A percentile compares a stretch with the other conserved stretches of the same genome.
Evolutionary conservation across 2,888 invertebrate genomes (phyloP).

Genomic region (Drosophila paranaensis): DNA sequence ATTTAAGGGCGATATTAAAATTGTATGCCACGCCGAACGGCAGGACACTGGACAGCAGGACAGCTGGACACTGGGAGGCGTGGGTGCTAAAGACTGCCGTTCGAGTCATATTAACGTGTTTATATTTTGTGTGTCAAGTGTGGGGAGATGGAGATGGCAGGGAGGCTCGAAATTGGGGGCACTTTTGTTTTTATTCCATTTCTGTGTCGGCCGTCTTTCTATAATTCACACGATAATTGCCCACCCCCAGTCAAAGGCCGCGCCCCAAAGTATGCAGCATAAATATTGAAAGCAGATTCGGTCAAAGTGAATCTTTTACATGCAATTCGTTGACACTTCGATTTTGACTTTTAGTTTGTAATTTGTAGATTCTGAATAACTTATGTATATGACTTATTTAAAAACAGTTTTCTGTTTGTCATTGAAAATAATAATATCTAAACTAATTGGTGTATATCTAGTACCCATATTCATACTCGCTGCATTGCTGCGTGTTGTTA

Average conservation of each 20-base stretch:
- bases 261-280: slow-evolving; percentile 17
- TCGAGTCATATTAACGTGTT: slow-evolving; percentile 58
- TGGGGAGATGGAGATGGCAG: neutral
- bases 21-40: slow-evolving; percentile 51
- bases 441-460: neutral
- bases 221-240: slow-evolving; percentile 40
- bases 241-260: slow-evolving; percentile 8
- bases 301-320: neutral
- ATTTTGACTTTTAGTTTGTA: too few species aligned
- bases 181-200: slow-evolving; percentile 38
- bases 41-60: slow-evolving; percentile 48
- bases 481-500: too few species aligned
- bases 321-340: neutral
- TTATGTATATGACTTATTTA: neutral
- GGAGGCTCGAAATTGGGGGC: slow-evolving; percentile 12
- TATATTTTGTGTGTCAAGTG: slow-evolving; percentile 20
- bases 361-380: too few species aligned
- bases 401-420: neutral
- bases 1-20: slow-evolving; percentile 72
- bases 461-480: too few species aligned
- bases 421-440: too few species aligned
- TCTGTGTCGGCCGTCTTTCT: slow-evolving; percentile 13
- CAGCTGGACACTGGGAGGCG: slow-evolving; percentile 30
- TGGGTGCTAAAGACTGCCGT: slow-evolving; percentile 64
- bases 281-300: slow-evolving; percentile 26